Conservation (phyloP, 92 coral and sea anemone genomes). For the Epizoanthus ramosus region DNA sequence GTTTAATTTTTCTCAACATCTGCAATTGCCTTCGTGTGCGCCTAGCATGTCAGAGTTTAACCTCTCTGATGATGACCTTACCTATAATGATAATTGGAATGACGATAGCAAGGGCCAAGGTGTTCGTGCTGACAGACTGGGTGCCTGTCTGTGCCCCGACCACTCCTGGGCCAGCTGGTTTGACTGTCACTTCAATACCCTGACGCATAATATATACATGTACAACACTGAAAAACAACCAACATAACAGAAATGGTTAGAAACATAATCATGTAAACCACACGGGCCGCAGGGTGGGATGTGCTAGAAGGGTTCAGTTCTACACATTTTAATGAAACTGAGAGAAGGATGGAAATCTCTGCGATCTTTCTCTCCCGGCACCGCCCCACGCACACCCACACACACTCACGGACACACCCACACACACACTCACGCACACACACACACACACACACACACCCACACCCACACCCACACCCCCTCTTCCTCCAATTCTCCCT, state of each 20-base stretch:
- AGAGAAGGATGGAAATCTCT: not conserved
- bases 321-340: too few relatives aligned
- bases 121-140: conserved; percentile 15
- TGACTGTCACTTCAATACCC: conserved; percentile 28
- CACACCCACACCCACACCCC: too few relatives aligned
- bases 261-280: not conserved
- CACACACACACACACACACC: too few relatives aligned
- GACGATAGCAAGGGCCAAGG: conserved; percentile 28
- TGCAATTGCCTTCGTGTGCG: too few relatives aligned
- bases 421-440: too few relatives aligned
- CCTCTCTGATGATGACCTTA: not conserved
- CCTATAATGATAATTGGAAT: conserved; percentile 30
- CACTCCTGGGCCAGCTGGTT: not conserved
- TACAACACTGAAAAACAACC: conserved; percentile 3
- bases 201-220: conserved; percentile 15
- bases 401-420: too few relatives aligned
- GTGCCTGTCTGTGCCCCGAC: conserved; percentile 15
- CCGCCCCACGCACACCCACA: too few relatives aligned
- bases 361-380: not conserved
- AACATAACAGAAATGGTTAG: not conserved
- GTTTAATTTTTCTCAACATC: too few relatives aligned
- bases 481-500: too few relatives aligned
- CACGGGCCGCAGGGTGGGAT: not conserved
- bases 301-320: too few relatives aligned
- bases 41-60: too few relatives aligned